Evolutionary conservation across 2,797 vertebrate species (phyloP), one percentile per base, ranked within the genome.

Genomic region (Parauchenoglanis punctatus): DNA sequence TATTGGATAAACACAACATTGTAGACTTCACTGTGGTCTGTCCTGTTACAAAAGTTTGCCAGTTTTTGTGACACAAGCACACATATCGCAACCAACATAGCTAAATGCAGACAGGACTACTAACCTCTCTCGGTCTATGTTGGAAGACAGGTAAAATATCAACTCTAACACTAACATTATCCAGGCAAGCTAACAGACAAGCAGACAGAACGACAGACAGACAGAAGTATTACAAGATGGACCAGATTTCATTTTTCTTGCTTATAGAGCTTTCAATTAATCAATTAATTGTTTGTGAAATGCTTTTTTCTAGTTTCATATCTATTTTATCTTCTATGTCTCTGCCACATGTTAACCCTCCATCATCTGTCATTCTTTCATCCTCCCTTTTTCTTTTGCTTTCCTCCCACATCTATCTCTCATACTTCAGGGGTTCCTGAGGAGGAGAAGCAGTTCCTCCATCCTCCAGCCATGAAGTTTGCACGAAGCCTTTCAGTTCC

Each of bases 401-500:
- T 67, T 58, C 75, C 23, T 78, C 18, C 31, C 0, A 85, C 75
- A 90, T 0, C 84, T 88, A 31, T 89, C 40, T 56, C 5, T 89
- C 76, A 90, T 80, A 91, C 87, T 91, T 28, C 91, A 98, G 97
- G 97, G 28, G 95, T 96, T 58, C 93, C 95, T 18, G 97, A 98
- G 89, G 97, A 98, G 68, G 97, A 98, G 84, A 96, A 94, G 90
- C 96, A 97, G 90, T 96, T 95, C 90, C 95, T 98, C 81, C 95
- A 97, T 87, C 97, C 97, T 91, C 97, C 97, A 12, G 90, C 95
- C 77, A 94, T 97, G 95, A 98, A 98, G 93, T 97, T 98, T 89
- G 96, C 97, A 83, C 96, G 97, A 82, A 98, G 97, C 92, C 94
- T 98, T 87, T 98, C 97, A 0, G 97, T 98, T 85, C 97, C 97